Percentiles rank a stretch among this genome's conserved stretches.
These are phyloP conservation scores for Anabas testudineus DNA, from an alignment of 2,797 vertebrate genomes.

Conservation along the genomic window DNA sequence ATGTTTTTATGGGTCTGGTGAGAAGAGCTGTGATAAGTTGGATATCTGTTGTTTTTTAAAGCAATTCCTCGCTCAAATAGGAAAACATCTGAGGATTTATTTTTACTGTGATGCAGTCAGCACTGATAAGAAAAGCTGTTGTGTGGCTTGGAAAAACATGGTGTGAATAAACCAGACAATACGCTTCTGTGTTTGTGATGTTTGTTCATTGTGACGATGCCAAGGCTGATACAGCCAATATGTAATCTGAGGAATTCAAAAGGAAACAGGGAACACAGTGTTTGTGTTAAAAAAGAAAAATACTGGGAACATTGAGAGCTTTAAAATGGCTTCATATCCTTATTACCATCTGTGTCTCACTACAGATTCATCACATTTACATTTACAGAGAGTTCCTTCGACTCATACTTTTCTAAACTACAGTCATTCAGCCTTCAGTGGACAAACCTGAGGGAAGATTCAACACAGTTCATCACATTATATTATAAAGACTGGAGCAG, in stretches of 20 bases:
- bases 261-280: not conserved
- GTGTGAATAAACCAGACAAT: not conserved
- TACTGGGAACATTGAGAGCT: not conserved
- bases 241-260: not conserved
- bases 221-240: not conserved
- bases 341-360: no score
- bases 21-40: not conserved
- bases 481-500: no score
- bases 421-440: no score
- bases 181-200: not conserved
- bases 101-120: no score
- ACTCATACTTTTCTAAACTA: no score
- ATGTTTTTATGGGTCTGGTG: not conserved
- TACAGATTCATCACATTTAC: no score
- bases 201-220: slow-evolving; percentile 4
- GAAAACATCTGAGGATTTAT: not conserved
- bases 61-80: not conserved
- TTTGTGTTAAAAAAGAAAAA: no score
- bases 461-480: no score
- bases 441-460: no score
- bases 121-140: not conserved
- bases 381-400: no score
- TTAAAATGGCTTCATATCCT: not conserved
- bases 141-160: not conserved
- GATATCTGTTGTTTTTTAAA: slow-evolving; percentile 7